These are phyloP conservation scores for Aegotheles bennettii DNA, from an alignment of 2,113 vertebrate species.

Conservation along the genomic window DNA sequence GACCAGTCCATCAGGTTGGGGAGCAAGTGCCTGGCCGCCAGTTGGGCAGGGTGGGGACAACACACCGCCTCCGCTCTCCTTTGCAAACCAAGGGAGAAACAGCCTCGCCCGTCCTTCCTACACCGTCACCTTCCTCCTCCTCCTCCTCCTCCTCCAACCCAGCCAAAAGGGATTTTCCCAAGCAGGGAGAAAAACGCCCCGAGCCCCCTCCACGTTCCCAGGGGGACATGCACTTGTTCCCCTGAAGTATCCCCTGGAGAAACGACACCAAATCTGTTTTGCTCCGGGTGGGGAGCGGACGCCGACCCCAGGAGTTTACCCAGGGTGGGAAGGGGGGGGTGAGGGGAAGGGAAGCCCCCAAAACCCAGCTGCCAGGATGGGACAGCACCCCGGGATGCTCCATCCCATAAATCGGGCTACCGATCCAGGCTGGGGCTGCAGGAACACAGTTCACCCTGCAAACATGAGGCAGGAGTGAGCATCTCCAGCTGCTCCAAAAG, in stretches of 20 bases:
- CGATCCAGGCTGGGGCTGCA: neutral
- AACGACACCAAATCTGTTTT: neutral
- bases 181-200: neutral
- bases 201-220: neutral
- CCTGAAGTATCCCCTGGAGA: neutral
- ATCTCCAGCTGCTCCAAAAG: neutral
- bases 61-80: neutral
- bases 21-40: neutral
- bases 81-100: neutral
- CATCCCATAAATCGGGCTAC: neutral
- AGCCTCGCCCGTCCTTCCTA: slow-evolving; percentile 4
- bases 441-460: neutral
- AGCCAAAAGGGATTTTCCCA: neutral
- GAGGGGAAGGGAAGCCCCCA: neutral
- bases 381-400: neutral
- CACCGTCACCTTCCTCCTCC: neutral
- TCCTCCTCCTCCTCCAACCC: neutral
- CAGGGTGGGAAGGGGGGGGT: rapidly evolving
- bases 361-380: rapidly evolving
- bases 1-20: slow-evolving; percentile 24
- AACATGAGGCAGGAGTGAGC: neutral
- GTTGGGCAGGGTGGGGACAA: slow-evolving; percentile 7
- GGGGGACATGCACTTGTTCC: neutral
- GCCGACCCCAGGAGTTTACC: neutral
- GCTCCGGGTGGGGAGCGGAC: neutral